Evolutionary conservation across 2,113 vertebrate species (phyloP).

Genomic region (Vidua macroura): DNA sequence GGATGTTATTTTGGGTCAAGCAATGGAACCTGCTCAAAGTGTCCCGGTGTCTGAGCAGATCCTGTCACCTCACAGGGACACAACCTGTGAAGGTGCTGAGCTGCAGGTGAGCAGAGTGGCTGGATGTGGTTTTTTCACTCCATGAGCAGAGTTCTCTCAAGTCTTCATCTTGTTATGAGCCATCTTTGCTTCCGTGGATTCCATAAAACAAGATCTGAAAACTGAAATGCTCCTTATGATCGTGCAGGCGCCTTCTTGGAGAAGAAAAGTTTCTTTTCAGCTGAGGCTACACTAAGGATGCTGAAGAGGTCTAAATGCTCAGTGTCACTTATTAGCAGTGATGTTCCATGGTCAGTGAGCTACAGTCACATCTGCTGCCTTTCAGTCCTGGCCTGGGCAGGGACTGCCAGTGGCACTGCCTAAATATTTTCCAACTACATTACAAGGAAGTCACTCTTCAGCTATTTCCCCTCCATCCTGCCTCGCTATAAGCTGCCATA

Average conservation of each 20-base stretch:
- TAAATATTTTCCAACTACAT: neutral
- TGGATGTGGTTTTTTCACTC: neutral
- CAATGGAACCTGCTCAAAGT: neutral
- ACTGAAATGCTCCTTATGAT: neutral
- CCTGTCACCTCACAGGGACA: neutral
- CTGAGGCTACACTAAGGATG: rapidly evolving
- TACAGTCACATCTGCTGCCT: neutral
- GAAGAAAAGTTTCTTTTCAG: neutral
- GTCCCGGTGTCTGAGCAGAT: neutral
- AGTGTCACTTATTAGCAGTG: neutral
- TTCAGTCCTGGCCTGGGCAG: neutral
- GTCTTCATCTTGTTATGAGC: neutral
- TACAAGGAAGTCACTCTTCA: neutral
- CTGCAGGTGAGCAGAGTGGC: neutral
- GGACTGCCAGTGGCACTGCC: neutral
- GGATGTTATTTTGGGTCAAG: neutral
- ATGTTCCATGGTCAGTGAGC: neutral
- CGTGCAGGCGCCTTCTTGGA: neutral
- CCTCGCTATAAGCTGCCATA: neutral
- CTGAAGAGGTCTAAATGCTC: neutral
- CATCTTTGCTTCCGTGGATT: neutral
- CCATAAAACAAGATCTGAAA: neutral
- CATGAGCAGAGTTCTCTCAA: neutral
- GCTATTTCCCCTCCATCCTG: neutral
- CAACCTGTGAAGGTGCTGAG: rapidly evolving